These are phyloP conservation scores for Thera obeliscata DNA, from an alignment of 2,888 invertebrate species.

Conservation along the genomic window DNA sequence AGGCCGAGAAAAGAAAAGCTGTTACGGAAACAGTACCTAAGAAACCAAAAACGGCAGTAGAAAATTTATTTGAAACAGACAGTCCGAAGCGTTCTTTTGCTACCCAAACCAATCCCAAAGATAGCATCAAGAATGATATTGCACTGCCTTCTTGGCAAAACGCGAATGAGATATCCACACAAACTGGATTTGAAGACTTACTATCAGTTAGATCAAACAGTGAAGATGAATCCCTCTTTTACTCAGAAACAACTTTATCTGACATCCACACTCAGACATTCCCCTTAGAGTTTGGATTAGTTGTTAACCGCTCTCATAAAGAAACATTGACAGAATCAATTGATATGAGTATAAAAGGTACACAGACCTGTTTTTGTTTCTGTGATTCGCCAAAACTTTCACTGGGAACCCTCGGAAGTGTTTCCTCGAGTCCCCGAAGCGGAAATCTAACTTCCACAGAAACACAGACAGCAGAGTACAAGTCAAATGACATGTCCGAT, in stretches of 20 bases:
- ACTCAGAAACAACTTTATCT: slow-evolving; percentile 65
- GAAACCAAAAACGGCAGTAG: slow-evolving; percentile 40
- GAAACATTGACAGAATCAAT: slow-evolving; percentile 66
- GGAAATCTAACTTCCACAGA: slow-evolving; percentile 64
- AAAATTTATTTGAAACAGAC: slow-evolving; percentile 39
- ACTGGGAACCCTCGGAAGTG: slow-evolving; percentile 59
- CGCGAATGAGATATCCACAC: slow-evolving; percentile 71
- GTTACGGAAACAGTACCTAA: slow-evolving; percentile 40
- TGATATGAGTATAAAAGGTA: slow-evolving; percentile 72
- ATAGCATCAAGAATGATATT: slow-evolving; percentile 66
- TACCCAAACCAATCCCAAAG: slow-evolving; percentile 62
- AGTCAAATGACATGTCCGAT: slow-evolving; percentile 51
- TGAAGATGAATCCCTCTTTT: slow-evolving; percentile 71
- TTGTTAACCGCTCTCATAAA: slow-evolving; percentile 60
- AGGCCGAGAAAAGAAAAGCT: slow-evolving; percentile 52
- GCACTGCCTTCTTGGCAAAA: slow-evolving; percentile 58
- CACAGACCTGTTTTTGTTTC: slow-evolving; percentile 71
- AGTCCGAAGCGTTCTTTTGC: slow-evolving; percentile 68
- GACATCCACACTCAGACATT: slow-evolving; percentile 77
- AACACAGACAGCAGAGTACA: slow-evolving; percentile 64
- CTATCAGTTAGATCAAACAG: slow-evolving; percentile 67
- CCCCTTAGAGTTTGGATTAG: slow-evolving; percentile 66
- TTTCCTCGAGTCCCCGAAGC: slow-evolving; percentile 57
- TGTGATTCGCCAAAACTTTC: slow-evolving; percentile 61
- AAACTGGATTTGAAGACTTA: slow-evolving; percentile 70